Evolutionary conservation across 64 coral and sea anemone species (phyloP), one percentile per base, ranked within the genome.

Genomic region (Acropora yongei): DNA sequence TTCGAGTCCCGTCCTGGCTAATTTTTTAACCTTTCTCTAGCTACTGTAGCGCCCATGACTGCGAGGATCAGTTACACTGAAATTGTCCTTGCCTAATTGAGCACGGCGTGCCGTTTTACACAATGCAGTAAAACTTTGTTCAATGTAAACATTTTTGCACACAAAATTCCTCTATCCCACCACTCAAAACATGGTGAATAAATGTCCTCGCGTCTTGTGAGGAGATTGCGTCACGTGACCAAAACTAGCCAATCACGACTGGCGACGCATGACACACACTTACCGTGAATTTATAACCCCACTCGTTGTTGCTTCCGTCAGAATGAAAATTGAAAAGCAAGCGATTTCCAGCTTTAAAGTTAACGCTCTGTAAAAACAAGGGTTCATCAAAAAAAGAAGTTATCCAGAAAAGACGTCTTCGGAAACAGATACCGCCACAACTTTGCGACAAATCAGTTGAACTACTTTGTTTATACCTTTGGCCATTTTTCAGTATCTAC

Each of bases 401-500:
- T 20, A 19, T 71, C 6, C 2, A 71, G 2, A 14, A 5, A 4
- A 68, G 3, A n/a, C 63, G 11, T 1, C 63, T 68, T 13, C 63
- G 17, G 11, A 0, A 68, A 13, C 63, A 71, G 3, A 30, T 71
- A 71, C 19, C 17, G 11, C 5, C 5, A 8, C 49, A 6, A 48
- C 44, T 67, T 60, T 30, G 30, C 30, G 30, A 30, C 30, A 30
- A 30, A 30, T 30, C 30, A 30, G 30, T 30, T 30, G 30, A 30
- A 30, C 30, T 30, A 30, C 30, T 30, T 30, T 30, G 3, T 47
- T 8, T 8, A 6, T 90, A 98, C 96, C 87, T 90, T 87, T 43
- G 96, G 96, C 96, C 96, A 98, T 69, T 98, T 98, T 13, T 98
- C 96, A 14, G 96, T 95, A 39, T 94, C 96, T 80, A 95, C 96